Percentiles rank a stretch among this genome's conserved stretches.
Evolutionary conservation across 2,113 vertebrate species (phyloP).

Genomic region (Pseudorhombus dupliciocellatus): DNA sequence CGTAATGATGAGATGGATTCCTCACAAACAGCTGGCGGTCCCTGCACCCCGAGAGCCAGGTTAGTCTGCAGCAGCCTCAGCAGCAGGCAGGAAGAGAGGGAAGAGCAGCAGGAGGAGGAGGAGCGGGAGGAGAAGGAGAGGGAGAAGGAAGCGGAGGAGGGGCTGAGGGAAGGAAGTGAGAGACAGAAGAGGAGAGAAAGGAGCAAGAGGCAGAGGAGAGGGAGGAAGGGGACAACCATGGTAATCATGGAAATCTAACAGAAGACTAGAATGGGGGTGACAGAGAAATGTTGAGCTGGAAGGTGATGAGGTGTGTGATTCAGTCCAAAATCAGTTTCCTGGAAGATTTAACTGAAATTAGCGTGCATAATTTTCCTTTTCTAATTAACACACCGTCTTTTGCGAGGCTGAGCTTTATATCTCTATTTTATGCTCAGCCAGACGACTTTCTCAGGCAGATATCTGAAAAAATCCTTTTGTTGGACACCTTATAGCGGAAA

Average conservation of each 20-base stretch:
- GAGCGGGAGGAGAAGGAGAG: conserved; percentile 52
- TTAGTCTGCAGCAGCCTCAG: conserved; percentile 71
- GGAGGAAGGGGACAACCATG: conserved; percentile 60
- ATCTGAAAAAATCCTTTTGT: background rate
- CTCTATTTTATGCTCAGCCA: background rate
- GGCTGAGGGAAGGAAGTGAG: conserved; percentile 36
- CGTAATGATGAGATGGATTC: conserved; percentile 52
- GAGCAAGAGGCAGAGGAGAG: conserved; percentile 30
- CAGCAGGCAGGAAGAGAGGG: conserved; percentile 64
- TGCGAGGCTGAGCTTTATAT: background rate
- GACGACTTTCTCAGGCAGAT: background rate
- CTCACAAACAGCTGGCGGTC: conserved; percentile 74
- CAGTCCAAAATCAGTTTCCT: conserved; percentile 24
- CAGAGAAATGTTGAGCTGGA: conserved; percentile 43
- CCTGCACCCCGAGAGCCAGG: conserved; percentile 64
- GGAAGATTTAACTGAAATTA: conserved; percentile 37
- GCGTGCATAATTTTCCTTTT: conserved; percentile 13
- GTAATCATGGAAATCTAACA: conserved; percentile 67
- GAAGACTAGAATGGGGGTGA: conserved; percentile 58
- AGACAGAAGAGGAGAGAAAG: conserved; percentile 17
- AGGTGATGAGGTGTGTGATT: conserved; percentile 32
- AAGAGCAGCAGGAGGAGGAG: conserved; percentile 66
- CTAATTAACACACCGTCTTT: background rate
- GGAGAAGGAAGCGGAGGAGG: conserved; percentile 50
- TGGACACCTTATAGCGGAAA: background rate